Percentiles rank a stretch among this genome's conserved stretches.
Conservation (phyloP, 2,113 vertebrate species). For the Perca schrenkii region DNA sequence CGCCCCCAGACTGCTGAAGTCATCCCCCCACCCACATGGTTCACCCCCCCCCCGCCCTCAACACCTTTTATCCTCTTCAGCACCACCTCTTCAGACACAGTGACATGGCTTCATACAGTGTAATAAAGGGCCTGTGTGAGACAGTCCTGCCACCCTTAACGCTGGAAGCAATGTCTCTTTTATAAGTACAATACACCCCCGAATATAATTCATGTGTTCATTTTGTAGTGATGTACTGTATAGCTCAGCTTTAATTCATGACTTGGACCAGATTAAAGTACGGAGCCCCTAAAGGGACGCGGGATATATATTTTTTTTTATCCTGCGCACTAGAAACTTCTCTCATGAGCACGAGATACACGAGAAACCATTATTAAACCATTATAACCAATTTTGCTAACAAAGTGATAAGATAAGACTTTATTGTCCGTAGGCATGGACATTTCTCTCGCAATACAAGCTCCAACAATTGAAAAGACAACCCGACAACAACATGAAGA, state of each 20-base stretch:
- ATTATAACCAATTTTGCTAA: no score
- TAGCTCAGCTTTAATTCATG: conserved; percentile 11
- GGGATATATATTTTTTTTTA: no score
- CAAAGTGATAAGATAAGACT: no score
- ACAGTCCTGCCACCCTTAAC: background rate
- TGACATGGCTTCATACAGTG: conserved; percentile 2
- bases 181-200: background rate
- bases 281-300: no score
- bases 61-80: conserved; percentile 62
- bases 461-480: no score
- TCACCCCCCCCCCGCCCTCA: conserved; percentile 41
- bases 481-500: no score
- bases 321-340: no score
- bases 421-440: no score
- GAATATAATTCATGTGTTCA: background rate
- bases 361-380: no score
- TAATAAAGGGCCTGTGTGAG: conserved; percentile 29
- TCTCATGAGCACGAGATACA: no score
- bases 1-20: conserved; percentile 41
- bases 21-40: conserved; percentile 58
- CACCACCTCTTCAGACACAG: conserved; percentile 56
- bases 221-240: background rate
- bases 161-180: conserved; percentile 14
- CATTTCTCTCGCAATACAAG: no score
- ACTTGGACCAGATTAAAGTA: background rate